Base-by-base conservation (phyloP, 2,797 vertebrate species). In the Hippoglossus hippoglossus region DNA sequence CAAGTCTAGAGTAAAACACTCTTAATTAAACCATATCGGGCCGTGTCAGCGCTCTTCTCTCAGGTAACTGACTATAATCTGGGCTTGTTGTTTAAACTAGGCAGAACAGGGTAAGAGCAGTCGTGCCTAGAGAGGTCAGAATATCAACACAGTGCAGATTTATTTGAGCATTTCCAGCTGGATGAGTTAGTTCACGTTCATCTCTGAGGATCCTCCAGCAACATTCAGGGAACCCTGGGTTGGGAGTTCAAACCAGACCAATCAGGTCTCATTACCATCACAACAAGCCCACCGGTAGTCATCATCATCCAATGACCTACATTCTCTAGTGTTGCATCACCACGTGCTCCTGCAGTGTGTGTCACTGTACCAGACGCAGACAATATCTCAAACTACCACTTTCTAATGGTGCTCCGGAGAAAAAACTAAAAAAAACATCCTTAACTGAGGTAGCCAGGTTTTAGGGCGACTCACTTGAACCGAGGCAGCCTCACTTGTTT, bases 221-320 rank as follows among this genome's bases (percentile, higher is more conserved):
- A 54, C 79, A 54, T 87, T 93, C 89, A 88, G 89, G 92, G 88
- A 93, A 90, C 81, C 91, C 89, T 88, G 83, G 81, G 82, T 87
- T 75, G 67, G 85, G 76, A 84, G 89, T 87, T 90, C 76, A 89
- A 86, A 90, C 75, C 51, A 58, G 90, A 88, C 92, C 91, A 89
- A 83, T 94, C 93, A 79, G 91, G 88, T 90, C 81, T 91, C 83
- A 87, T 94, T 81, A 91, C 79, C 69, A 68, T 93, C 92, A 88
- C 50, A 72, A 80, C 86, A 86, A 89, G 70, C 76, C 87, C 81
- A 71, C 67, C 51, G 52, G 72, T 82, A 82, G 83, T 87, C 66
- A 9, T 81, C 87, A 80, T 84, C 84, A 82, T 82, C 84, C 90
- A 80, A 68, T 91, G 90, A 91, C 91, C 89, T 84, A 89, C 78